Conservation (phyloP, 2,888 invertebrate genomes). For the Melinaea menophilus region DNA sequence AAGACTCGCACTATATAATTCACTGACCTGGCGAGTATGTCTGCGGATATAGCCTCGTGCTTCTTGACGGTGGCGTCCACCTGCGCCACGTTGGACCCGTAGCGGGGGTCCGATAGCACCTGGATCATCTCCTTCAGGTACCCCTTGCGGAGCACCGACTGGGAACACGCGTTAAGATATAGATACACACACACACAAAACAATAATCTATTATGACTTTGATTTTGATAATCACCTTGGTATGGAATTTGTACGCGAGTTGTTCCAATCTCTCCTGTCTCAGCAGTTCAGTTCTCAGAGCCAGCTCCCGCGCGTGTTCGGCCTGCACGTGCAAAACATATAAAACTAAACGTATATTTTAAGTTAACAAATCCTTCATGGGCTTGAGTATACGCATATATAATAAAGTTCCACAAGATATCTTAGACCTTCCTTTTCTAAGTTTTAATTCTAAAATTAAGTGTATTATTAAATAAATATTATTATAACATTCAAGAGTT, state of each 20-base stretch:
- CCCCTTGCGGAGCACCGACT: slow-evolving; percentile 94
- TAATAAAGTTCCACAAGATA: no score
- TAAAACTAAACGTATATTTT: background rate
- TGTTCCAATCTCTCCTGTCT: slow-evolving; percentile 96
- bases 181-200: background rate
- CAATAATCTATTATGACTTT: background rate
- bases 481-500: no score
- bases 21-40: slow-evolving; percentile 91
- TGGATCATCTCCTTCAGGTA: slow-evolving; percentile 99
- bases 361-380: no score
- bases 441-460: no score
- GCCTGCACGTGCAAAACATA: slow-evolving; percentile 66
- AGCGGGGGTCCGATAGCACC: slow-evolving; percentile 93
- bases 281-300: slow-evolving; percentile 91
- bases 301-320: slow-evolving; percentile 96
- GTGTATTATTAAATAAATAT: no score
- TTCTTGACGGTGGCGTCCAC: slow-evolving; percentile 99
- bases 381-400: no score
- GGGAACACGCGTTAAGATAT: slow-evolving; percentile 24
- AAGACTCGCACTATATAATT: no score
- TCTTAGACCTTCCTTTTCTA: no score
- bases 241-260: slow-evolving; percentile 96
- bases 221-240: slow-evolving; percentile 80
- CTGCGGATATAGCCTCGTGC: slow-evolving; percentile 98
- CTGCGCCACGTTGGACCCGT: slow-evolving; percentile 92